Evolutionary conservation across 2,113 vertebrate genomes (phyloP).

Genomic region (Festucalex cinctus): DNA sequence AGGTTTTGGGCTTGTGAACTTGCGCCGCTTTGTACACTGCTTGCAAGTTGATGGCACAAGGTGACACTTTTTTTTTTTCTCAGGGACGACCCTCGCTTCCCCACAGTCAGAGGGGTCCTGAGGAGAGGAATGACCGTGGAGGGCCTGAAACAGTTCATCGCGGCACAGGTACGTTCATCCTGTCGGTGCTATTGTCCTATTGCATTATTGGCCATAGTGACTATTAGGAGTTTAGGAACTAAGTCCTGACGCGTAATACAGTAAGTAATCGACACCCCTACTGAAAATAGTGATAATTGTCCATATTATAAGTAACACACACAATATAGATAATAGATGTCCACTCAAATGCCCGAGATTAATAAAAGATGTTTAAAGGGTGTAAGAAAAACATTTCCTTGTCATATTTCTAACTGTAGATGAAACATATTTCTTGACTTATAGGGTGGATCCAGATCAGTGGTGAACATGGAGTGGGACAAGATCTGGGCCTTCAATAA

Average conservation of each 20-base stretch:
- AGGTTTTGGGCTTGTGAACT: constrained; percentile 1
- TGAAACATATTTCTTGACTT: neutral
- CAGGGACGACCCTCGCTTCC: constrained; percentile 97
- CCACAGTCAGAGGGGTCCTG: constrained; percentile 94
- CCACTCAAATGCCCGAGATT: too few relatives aligned
- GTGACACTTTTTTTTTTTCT: neutral
- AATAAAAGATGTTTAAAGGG: too few relatives aligned
- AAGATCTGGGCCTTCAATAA: constrained; percentile 99
- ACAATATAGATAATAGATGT: too few relatives aligned
- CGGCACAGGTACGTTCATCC: constrained; percentile 83
- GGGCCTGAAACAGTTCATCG: constrained; percentile 96
- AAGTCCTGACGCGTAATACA: neutral
- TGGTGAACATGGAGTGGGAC: constrained; percentile 99
- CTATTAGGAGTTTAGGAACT: neutral
- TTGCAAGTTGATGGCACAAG: neutral
- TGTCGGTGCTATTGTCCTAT: neutral
- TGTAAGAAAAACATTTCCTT: neutral
- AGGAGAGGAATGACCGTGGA: constrained; percentile 98
- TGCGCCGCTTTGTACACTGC: neutral
- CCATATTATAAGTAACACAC: too few relatives aligned
- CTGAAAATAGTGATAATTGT: too few relatives aligned
- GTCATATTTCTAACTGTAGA: neutral
- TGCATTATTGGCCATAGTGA: neutral
- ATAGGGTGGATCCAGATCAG: constrained; percentile 93
- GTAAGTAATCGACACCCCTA: too few relatives aligned